phyloP scores from a whole-genome alignment of 1,140 invertebrate species.

The Kradibia gibbosae region DNA sequence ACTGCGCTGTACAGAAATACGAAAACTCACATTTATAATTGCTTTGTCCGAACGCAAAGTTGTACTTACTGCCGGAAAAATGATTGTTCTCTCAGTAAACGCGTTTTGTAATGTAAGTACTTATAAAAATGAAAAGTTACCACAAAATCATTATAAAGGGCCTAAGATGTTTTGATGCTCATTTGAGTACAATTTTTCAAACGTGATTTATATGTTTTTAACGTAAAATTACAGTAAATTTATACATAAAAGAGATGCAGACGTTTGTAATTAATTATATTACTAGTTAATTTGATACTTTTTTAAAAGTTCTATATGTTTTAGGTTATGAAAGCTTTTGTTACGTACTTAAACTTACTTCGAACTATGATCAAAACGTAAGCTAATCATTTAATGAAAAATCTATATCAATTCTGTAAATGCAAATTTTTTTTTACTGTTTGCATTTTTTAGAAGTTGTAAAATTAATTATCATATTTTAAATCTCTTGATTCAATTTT shows the following conservation, averaged over 20 bases:
- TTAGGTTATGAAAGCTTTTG: conserved; percentile 50
- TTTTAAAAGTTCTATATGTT: conserved; percentile 27
- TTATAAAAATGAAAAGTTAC: no score
- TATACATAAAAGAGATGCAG: not conserved
- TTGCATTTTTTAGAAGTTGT: no score
- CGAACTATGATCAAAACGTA: conserved; percentile 68
- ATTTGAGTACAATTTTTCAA: not conserved
- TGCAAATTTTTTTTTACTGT: no score
- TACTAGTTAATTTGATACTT: not conserved
- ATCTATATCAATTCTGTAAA: no score
- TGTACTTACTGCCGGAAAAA: conserved; percentile 45
- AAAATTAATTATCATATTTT: no score
- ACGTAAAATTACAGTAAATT: not conserved
- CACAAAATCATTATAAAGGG: not conserved
- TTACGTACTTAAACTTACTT: conserved; percentile 54
- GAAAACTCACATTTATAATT: conserved; percentile 33
- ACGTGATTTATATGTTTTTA: not conserved
- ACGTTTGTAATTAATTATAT: not conserved
- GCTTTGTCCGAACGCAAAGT: conserved; percentile 21
- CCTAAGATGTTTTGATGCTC: not conserved
- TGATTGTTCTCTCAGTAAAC: conserved; percentile 36
- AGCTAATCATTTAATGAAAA: not conserved
- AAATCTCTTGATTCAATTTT: no score
- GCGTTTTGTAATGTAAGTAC: conserved; percentile 44
- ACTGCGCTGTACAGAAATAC: conserved; percentile 6